These are phyloP conservation scores for Hydrotaea diabolus DNA, from an alignment of 2,888 invertebrate genomes.

Conservation along the genomic window DNA sequence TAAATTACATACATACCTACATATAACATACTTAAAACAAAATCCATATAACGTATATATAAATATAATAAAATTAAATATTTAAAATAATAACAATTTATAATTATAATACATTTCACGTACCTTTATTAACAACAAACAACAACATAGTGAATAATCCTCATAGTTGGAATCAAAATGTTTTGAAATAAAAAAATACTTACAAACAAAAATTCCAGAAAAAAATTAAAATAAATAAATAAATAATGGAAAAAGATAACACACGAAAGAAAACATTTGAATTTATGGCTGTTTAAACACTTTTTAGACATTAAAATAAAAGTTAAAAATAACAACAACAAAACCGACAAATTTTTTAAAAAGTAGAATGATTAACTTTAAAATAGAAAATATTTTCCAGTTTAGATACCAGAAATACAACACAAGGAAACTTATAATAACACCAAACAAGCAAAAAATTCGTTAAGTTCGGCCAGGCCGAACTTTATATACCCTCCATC, in stretches of 20 bases:
- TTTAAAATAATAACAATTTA: conserved; percentile 13
- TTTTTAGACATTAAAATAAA: conserved; percentile 70
- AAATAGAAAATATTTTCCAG: conserved; percentile 41
- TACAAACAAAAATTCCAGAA: conserved; percentile 41
- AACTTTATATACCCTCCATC: too few relatives aligned
- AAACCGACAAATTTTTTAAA: conserved; percentile 36
- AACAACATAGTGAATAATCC: conserved; percentile 37
- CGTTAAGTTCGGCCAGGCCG: too few relatives aligned
- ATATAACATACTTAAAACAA: conserved; percentile 9
- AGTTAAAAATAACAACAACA: conserved; percentile 60
- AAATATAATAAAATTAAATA: conserved; percentile 29
- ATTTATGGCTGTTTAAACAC: conserved; percentile 77
- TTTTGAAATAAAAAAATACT: conserved; percentile 16
- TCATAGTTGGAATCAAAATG: neutral
- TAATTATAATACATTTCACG: conserved; percentile 65
- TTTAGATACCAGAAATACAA: neutral
- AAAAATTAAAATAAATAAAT: conserved; percentile 52
- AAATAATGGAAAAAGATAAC: conserved; percentile 44
- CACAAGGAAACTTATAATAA: neutral
- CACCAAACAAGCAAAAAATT: too few relatives aligned
- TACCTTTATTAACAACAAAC: conserved; percentile 68
- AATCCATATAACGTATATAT: conserved; percentile 28
- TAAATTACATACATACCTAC: conserved; percentile 18
- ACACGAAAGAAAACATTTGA: conserved; percentile 76
- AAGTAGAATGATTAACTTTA: conserved; percentile 59